Base-by-base conservation (phyloP, 1,140 invertebrate genomes). In the Ladona fulva region DNA sequence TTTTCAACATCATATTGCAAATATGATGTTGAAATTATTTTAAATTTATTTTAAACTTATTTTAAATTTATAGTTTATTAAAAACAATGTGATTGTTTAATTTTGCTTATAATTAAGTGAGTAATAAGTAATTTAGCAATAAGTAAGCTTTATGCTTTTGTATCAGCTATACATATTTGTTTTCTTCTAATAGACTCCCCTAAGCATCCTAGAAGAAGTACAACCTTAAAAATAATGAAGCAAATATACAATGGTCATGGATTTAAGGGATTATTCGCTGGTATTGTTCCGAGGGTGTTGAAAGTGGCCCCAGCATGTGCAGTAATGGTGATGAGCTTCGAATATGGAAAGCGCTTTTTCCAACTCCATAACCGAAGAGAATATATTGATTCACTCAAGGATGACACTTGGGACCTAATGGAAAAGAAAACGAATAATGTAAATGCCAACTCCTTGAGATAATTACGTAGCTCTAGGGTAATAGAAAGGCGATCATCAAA, bases 241-340 rank as follows among this genome's bases (percentile, higher is more conserved):
- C 89, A 87, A 81, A 93, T 95, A 79, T 94, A 94, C 81, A 84
- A 78, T 25, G 87, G 90, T 80, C 87, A 90, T 82, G 94, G 94
- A 14, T 76, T 93, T 0, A 86, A 84, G 76, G 94, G 93, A 11
- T 83, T 95, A 42, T 95, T 95, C 83, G 89, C 92, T 73, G 97
- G 97, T 44, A 83, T 97, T 14, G 89, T 92, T 24, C 97, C 97
- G 3, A 87, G 97, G 79, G 85, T 98, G 75, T 89, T 95, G 12
- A 98, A 98, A 89, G 95, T 98, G 22, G 95, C 96, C 29, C 97
- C 97, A 22, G 96, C 96, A 0, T 99, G 97, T 88, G 97, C 97
- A 0, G 97, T 98, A n/a, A 98, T 99, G 97, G 97, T 98, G 77
- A 92, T 95, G 19, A 92, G 94, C 14, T 99, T 97, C 84, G 97